These are phyloP conservation scores for Picathartes gymnocephalus DNA, from an alignment of 2,113 vertebrate species.

Conservation along the genomic window DNA sequence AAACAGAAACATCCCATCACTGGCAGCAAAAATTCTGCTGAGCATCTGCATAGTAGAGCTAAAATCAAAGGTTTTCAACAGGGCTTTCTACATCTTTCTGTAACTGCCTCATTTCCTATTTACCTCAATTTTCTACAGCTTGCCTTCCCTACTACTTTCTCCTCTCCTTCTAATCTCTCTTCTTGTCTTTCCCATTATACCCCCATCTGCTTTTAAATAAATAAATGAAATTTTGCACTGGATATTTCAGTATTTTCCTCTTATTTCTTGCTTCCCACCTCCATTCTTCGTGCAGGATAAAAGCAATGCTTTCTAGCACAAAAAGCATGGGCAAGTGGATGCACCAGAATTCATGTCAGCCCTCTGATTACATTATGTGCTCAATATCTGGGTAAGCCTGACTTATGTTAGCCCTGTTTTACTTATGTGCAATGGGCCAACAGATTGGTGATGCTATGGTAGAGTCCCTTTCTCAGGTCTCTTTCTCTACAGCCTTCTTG, in stretches of 20 bases:
- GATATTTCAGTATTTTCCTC: not conserved
- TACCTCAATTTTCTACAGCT: not conserved
- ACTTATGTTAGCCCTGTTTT: not conserved
- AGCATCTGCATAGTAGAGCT: not conserved
- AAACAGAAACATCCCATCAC: not conserved
- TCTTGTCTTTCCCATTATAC: not conserved
- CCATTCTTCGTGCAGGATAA: not conserved
- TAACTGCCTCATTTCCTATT: not conserved
- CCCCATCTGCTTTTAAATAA: not conserved
- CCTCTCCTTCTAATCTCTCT: not conserved
- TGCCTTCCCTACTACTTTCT: not conserved
- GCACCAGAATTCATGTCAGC: not conserved
- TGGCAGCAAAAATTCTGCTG: not conserved
- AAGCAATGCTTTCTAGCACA: not conserved
- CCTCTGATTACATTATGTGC: not conserved
- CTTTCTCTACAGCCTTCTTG: not conserved
- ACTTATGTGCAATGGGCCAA: rapidly evolving
- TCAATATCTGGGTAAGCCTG: not conserved
- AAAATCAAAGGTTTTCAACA: not conserved
- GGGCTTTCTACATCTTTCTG: not conserved
- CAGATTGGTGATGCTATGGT: not conserved
- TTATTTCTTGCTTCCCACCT: not conserved
- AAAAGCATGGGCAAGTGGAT: not conserved
- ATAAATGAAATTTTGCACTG: not conserved
- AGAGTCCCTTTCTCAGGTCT: not conserved